Conservation (phyloP, 2,113 vertebrate genomes). For the Cynopterus brachyotis region DNA sequence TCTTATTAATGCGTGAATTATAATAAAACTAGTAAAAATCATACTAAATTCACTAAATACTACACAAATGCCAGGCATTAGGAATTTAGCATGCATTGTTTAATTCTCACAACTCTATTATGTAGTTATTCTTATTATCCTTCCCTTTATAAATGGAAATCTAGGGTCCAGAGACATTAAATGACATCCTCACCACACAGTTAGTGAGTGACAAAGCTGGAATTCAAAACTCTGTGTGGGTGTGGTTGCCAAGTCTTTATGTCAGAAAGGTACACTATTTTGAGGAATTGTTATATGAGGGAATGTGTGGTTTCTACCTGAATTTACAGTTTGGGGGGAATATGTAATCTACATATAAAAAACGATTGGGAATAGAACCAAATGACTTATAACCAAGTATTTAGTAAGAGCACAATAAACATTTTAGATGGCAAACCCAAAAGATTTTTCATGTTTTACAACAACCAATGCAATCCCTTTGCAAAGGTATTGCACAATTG, state of each 20-base stretch:
- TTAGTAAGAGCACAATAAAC: background rate
- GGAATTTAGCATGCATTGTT: background rate
- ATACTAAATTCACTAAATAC: background rate
- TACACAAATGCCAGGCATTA: background rate
- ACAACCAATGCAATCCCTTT: background rate
- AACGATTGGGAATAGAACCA: background rate
- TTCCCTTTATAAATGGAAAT: background rate
- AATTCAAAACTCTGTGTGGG: background rate
- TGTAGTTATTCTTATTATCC: background rate
- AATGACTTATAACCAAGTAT: background rate
- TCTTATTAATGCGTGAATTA: background rate
- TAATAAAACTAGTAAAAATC: background rate
- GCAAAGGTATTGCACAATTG: background rate
- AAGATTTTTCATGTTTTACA: background rate
- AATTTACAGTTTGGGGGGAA: background rate
- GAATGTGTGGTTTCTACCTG: background rate
- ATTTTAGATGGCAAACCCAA: background rate
- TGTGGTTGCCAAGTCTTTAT: background rate
- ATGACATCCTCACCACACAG: background rate
- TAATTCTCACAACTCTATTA: background rate
- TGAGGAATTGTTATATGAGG: background rate
- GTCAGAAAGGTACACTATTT: background rate
- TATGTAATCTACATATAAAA: background rate
- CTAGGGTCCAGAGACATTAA: background rate
- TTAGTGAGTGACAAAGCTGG: background rate